Evolutionary conservation across 2,113 vertebrate species (phyloP), one percentile per base, ranked within the genome.

Genomic region (Trematocara zebra): DNA sequence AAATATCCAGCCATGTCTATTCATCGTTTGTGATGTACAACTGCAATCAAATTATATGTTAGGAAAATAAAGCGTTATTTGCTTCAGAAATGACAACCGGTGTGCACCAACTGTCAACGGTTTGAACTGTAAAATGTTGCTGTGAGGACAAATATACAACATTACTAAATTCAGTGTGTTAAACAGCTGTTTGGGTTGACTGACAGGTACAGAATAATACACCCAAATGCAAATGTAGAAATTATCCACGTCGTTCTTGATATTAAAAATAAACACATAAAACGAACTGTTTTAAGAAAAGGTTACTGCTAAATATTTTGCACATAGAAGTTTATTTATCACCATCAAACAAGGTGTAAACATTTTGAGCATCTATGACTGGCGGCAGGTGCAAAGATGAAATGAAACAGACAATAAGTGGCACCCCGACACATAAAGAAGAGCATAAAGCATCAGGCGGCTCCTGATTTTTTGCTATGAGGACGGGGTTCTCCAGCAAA

Each of bases 301-400:
- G 35, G 14, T 47, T 74, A 28, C 20, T 9, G 40, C 40, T 74
- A 74, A 11, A 47, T 17, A 74, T 28, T 47, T 74, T 74, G 40
- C 20, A 74, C 40, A 11, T 11, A 28, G 20, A 26, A n/a, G 59
- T 37, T 11, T 44, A 72, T 47, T 7, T 28, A 74, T 26, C 8
- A 47, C 14, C 3, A 3, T 47, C 3, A 28, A 26, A 47, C 20
- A 23, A 28, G 40, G 67, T 47, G 14, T 28, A 47, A 74, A 74
- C 20, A 47, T 74, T 74, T 17, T 74, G 40, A 74, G 67, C 37
- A 42, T 42, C n/a, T 69, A 6, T 18, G 67, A 74, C 67, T 74
- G 67, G 67, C 1, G 1, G 20, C 8, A 3, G 20, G 20, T 44
- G 15, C n/a, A 72, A 72, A 17, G 7, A 44, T 23, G 7, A 72